Evolutionary conservation across 1,140 invertebrate species (phyloP).

Genomic region (Aleiodes sp.): DNA sequence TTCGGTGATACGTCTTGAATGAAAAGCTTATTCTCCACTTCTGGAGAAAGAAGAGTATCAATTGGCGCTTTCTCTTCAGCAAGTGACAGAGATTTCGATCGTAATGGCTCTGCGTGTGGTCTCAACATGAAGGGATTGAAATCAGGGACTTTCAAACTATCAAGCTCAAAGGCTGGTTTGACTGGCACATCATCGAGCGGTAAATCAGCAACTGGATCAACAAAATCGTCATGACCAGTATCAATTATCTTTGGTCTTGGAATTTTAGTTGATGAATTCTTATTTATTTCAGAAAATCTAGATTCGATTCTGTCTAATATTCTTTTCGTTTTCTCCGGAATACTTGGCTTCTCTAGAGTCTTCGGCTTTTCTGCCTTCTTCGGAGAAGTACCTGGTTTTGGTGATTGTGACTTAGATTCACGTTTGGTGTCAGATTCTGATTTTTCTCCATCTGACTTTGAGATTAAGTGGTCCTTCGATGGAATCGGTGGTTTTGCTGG

Average conservation of each 20-base stretch:
- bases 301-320: conserved; percentile 63
- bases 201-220: conserved; percentile 62
- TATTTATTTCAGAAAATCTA: conserved; percentile 54
- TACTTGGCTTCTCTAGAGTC: conserved; percentile 57
- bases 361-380: conserved; percentile 46
- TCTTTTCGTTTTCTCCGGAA: conserved; percentile 62
- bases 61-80: conserved; percentile 64
- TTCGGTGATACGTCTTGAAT: conserved; percentile 60
- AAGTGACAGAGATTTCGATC: conserved; percentile 62
- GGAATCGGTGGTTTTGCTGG: conserved; percentile 32
- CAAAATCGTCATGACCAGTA: conserved; percentile 62
- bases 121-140: conserved; percentile 61
- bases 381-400: conserved; percentile 42
- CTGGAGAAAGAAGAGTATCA: conserved; percentile 61
- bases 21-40: conserved; percentile 62
- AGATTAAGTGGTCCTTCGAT: conserved; percentile 23
- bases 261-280: conserved; percentile 50
- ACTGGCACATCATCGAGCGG: conserved; percentile 63
- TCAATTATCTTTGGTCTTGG: conserved; percentile 60
- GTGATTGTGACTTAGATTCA: conserved; percentile 25
- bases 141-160: conserved; percentile 63
- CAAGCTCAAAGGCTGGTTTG: conserved; percentile 61
- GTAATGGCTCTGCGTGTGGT: conserved; percentile 59
- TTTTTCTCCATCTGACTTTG: conserved; percentile 22
- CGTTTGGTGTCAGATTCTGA: conserved; percentile 36